A percentile compares a stretch with the other conserved stretches of the same genome.
phyloP scores from a whole-genome alignment of 2,113 vertebrate species.

The Caretta caretta region DNA sequence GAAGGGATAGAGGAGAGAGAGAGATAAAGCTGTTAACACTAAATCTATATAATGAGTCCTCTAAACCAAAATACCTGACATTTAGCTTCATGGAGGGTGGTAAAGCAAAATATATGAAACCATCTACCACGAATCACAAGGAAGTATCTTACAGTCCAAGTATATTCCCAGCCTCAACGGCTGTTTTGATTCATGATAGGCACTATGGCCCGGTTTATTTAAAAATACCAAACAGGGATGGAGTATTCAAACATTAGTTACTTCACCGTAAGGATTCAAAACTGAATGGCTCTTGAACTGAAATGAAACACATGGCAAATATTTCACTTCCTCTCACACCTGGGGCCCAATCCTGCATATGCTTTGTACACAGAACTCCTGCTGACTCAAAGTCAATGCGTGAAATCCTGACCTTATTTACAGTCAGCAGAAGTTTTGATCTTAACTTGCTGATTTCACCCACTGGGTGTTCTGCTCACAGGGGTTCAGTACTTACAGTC shows the following conservation, averaged over 20 bases:
- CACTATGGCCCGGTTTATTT: conserved; percentile 67
- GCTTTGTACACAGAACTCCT: background rate
- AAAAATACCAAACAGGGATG: conserved; percentile 68
- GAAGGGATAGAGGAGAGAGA: background rate
- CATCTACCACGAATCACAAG: conserved; percentile 24
- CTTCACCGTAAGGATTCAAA: conserved; percentile 63
- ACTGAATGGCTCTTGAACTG: conserved; percentile 60
- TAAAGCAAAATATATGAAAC: conserved; percentile 30
- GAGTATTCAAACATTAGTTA: conserved; percentile 68
- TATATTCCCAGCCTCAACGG: conserved; percentile 37
- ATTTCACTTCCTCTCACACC: conserved; percentile 60
- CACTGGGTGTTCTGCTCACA: background rate
- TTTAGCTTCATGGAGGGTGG: conserved; percentile 20
- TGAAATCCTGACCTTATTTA: conserved; percentile 47
- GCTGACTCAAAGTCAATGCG: background rate
- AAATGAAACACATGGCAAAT: conserved; percentile 65
- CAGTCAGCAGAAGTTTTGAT: background rate
- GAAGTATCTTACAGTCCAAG: conserved; percentile 28
- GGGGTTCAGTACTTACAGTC: background rate
- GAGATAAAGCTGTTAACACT: background rate
- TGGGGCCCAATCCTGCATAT: background rate
- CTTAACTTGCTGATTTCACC: background rate
- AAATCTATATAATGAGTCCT: conserved; percentile 35
- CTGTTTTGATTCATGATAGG: conserved; percentile 64
- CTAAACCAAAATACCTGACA: conserved; percentile 28